Evolutionary conservation across 2,113 vertebrate species (phyloP).

Genomic region (Daubentonia madagascariensis): DNA sequence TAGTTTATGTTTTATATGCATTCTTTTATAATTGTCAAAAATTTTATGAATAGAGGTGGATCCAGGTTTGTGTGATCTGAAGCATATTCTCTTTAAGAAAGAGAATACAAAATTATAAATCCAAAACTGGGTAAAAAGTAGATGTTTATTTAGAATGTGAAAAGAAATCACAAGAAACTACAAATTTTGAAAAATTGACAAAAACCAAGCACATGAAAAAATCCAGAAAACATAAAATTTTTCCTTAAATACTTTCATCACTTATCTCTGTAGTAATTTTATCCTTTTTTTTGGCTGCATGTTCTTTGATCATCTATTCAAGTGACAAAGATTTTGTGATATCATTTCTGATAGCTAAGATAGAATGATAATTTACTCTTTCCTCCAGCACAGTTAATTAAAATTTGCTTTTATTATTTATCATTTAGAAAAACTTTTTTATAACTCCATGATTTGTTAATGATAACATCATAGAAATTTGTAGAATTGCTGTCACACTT

Average conservation of each 20-base stretch:
- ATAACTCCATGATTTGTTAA: neutral
- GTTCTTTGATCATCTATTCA: neutral
- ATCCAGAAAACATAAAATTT: neutral
- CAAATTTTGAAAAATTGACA: neutral
- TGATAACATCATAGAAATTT: neutral
- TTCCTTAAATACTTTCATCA: neutral
- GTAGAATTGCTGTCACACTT: neutral
- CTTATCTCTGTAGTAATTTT: neutral
- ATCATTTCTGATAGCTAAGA: neutral
- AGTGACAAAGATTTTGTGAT: neutral
- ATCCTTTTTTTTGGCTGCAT: neutral
- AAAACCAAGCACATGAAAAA: neutral
- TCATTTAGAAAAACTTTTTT: neutral
- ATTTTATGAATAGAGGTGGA: neutral
- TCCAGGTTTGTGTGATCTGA: neutral
- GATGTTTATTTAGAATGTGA: neutral
- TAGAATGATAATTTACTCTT: neutral
- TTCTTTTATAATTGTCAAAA: neutral
- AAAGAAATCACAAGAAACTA: neutral
- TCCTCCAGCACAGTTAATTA: neutral
- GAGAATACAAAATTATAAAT: neutral
- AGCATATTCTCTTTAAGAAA: neutral
- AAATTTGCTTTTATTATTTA: slow-evolving; percentile 14
- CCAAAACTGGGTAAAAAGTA: neutral
- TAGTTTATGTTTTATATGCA: neutral